Conservation (phyloP, 1,140 invertebrate genomes). For the Papilio dardanus region DNA sequence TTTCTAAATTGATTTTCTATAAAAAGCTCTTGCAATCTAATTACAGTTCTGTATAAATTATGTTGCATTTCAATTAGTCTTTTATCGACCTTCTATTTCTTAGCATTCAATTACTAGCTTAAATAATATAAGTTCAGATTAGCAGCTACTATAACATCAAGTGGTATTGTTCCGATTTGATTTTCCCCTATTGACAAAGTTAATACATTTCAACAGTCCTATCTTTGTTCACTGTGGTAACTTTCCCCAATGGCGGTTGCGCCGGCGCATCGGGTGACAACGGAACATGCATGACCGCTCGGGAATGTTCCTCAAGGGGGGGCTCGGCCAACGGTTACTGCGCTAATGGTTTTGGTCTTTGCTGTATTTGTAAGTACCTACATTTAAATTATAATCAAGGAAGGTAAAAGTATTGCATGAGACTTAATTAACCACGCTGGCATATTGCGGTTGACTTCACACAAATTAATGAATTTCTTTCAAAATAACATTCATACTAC, state of each 20-base stretch:
- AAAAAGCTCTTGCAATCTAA: background rate
- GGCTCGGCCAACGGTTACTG: constrained; percentile 89
- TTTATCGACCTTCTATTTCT: background rate
- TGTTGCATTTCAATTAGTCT: background rate
- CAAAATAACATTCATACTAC: constrained; percentile 12
- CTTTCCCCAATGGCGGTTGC: constrained; percentile 88
- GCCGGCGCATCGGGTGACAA: constrained; percentile 87
- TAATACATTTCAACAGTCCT: constrained; percentile 82
- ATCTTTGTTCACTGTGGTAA: constrained; percentile 89
- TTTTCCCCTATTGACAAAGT: too few species aligned
- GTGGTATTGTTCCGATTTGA: background rate
- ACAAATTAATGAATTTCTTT: too few species aligned
- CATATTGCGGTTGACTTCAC: too few species aligned
- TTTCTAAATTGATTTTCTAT: constrained; percentile 19
- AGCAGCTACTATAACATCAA: too few species aligned
- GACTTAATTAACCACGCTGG: too few species aligned
- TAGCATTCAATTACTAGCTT: background rate
- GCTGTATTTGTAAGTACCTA: constrained; percentile 87
- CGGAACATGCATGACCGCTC: constrained; percentile 88
- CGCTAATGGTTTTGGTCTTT: constrained; percentile 89
- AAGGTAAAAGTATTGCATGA: too few species aligned
- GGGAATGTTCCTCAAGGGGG: constrained; percentile 86
- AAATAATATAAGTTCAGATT: too few species aligned
- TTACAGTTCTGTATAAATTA: background rate
- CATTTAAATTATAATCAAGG: background rate